Percentiles rank a stretch among this genome's conserved stretches.
Evolutionary conservation across 2,113 vertebrate species (phyloP).

Genomic region (Cranoglanis bouderius): DNA sequence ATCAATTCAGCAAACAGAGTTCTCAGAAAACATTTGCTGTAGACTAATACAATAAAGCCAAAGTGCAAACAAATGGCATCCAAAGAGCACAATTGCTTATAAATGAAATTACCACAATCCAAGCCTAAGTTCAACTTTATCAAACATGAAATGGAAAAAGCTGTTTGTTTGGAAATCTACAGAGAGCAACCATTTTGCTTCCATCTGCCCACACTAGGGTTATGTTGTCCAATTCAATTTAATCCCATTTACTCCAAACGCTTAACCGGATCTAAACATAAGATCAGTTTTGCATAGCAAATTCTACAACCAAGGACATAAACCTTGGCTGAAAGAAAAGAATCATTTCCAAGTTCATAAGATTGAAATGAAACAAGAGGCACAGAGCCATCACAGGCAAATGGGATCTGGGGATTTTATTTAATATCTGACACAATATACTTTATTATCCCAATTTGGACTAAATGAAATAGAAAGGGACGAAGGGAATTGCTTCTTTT

Average conservation of each 20-base stretch:
- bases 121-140: background rate
- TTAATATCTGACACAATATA: constrained; percentile 42
- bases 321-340: constrained; percentile 15
- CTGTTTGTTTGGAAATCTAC: background rate
- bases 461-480: constrained; percentile 25
- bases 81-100: background rate
- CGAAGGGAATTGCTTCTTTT: constrained; percentile 22
- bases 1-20: background rate
- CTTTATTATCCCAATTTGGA: constrained; percentile 51
- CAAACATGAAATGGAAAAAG: constrained; percentile 7
- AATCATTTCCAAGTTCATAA: constrained; percentile 28
- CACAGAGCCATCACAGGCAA: constrained; percentile 28
- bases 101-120: background rate
- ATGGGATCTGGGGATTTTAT: constrained; percentile 45
- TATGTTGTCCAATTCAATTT: constrained; percentile 19
- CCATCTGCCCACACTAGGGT: constrained; percentile 1
- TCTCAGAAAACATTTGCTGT: background rate
- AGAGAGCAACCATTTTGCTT: background rate
- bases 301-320: background rate
- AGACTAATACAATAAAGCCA: background rate
- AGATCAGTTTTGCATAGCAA: constrained; percentile 5
- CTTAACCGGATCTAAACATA: constrained; percentile 27
- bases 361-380: constrained; percentile 45
- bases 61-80: background rate
- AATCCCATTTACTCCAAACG: constrained; percentile 32